Percentiles rank a stretch among this genome's conserved stretches.
Evolutionary conservation across 2,113 vertebrate genomes (phyloP).

Genomic region (Anas platyrhynchos): DNA sequence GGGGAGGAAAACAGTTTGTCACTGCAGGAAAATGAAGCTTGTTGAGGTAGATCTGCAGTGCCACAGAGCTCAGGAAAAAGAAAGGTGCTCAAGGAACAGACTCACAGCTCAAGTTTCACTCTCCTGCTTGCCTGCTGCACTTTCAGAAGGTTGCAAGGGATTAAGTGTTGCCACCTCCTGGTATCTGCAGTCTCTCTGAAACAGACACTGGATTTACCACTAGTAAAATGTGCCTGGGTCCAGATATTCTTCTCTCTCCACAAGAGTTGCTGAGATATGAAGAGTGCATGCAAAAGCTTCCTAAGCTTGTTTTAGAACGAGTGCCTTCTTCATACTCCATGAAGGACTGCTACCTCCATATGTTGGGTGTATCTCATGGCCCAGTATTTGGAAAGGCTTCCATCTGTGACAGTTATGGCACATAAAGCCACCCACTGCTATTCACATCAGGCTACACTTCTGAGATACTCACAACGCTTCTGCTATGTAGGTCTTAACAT

Average conservation of each 20-base stretch:
- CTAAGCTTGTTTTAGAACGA: neutral
- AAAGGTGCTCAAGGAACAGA: neutral
- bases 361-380: neutral
- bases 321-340: neutral
- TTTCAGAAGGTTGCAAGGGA: neutral
- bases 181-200: neutral
- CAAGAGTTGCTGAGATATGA: neutral
- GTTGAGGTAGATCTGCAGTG: neutral
- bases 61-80: neutral
- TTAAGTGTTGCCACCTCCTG: slow-evolving; percentile 9
- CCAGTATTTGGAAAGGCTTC: neutral
- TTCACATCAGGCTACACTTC: neutral
- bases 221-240: neutral
- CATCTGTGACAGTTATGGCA: neutral
- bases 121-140: neutral
- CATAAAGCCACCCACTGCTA: neutral
- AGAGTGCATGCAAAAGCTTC: neutral
- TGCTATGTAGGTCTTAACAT: rapidly evolving
- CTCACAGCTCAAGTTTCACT: neutral
- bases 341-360: too few relatives aligned
- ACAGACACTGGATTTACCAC: neutral
- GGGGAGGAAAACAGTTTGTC: neutral
- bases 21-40: neutral
- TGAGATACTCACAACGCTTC: neutral
- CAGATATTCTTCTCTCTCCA: neutral